Base-by-base conservation (phyloP, 2,113 vertebrate genomes). In the Casuarius casuarius region DNA sequence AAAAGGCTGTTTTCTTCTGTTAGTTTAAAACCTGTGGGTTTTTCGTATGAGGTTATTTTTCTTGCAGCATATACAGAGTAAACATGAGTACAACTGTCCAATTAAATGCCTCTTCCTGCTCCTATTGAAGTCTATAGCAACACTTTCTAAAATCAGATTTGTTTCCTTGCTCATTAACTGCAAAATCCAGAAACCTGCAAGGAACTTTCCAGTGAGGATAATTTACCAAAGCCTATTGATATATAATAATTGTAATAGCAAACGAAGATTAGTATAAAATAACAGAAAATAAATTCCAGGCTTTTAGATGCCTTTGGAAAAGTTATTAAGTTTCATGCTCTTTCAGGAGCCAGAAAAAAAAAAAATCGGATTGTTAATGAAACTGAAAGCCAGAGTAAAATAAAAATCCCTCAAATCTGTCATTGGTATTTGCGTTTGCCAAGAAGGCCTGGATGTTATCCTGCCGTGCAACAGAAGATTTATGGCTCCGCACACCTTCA, bases 11-110 rank as follows among this genome's bases (percentile, higher is more conserved):
- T 83, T 94, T 91, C 92, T 74, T 90, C 49, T 92, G 7, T 68
- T 70, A 89, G 48, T 29, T 75, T 44, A 87, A 96, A 96, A 95
- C n/a, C 49, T 72, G 88, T 75, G 56, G 67, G 49, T 93, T 95
- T 95, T 97, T 78, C 44, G 94, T 89, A 95, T 96, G 89, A 93
- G 92, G 81, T 92, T 89, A 62, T 73, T 97, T 87, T 94, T 92
- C 71, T 92, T 91, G 59, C 84, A 0, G 0, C 70, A 78, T 85
- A 94, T 85, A 89, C 92, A 92, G 95, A 91, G 89, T 87, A 95
- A 95, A 95, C 79, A 83, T 51, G 77, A 76, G 51, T 81, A 95
- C 84, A 95, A 87, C 82, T 87, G 94, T 66, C 74, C 81, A 95
- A 63, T 85, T 82, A 94, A 95, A 71, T 90, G 54, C 75, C 71